Conservation (phyloP, 1,140 invertebrate genomes). For the Brachionus sp. region DNA sequence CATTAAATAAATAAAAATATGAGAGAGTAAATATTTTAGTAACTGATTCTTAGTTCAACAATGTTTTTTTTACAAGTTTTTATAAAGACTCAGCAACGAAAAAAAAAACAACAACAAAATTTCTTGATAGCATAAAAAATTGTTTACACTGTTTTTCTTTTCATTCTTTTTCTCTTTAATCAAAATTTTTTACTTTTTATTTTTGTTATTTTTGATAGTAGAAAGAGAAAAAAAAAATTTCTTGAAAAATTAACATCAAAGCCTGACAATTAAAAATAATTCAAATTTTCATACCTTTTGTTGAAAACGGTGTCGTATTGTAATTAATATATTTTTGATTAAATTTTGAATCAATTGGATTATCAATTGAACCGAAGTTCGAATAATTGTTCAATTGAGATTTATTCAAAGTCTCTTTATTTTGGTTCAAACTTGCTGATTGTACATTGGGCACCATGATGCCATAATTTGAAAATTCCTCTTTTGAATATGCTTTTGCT, state of each 20-base stretch:
- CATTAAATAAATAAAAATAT: too few relatives aligned
- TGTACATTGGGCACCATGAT: not conserved
- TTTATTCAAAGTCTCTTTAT: conserved; percentile 21
- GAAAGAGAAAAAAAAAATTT: too few relatives aligned
- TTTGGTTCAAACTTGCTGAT: not conserved
- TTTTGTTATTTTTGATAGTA: too few relatives aligned
- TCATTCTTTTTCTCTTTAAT: not conserved
- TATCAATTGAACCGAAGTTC: conserved; percentile 1
- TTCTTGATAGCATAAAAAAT: not conserved
- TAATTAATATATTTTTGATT: conserved; percentile 1
- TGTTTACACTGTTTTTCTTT: not conserved
- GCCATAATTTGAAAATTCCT: conserved; percentile 11
- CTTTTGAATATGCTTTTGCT: not conserved
- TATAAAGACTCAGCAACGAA: too few relatives aligned
- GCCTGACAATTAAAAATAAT: not conserved
- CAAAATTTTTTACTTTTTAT: too few relatives aligned
- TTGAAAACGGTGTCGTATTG: not conserved
- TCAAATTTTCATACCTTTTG: not conserved
- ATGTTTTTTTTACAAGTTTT: not conserved
- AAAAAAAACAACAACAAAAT: not conserved
- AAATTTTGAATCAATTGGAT: not conserved
- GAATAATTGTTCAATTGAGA: not conserved
- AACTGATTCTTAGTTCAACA: not conserved
- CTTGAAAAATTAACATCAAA: not conserved
- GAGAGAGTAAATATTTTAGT: not conserved